Conservation (phyloP, 2,797 vertebrate species). For the Schizopygopsis malacanthus region DNA sequence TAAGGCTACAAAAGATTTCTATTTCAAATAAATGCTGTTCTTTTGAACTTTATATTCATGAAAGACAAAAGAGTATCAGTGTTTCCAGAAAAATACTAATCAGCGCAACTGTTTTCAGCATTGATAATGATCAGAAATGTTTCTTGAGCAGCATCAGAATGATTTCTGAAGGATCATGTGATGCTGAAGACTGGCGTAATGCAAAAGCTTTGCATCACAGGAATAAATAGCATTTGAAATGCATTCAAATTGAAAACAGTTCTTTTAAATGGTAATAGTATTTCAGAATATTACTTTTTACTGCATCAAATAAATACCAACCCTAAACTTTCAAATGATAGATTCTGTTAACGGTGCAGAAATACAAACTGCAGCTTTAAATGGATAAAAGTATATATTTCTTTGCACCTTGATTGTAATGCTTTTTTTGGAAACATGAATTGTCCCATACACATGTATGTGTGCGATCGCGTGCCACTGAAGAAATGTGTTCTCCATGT, state of each 20-base stretch:
- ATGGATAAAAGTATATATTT: not conserved
- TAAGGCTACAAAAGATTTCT: not conserved
- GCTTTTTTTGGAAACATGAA: not conserved
- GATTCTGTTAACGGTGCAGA: not conserved
- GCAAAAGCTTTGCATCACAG: not conserved
- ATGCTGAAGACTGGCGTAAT: not conserved
- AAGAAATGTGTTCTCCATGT: not conserved
- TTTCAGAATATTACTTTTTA: not conserved
- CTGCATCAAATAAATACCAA: not conserved
- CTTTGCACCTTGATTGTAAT: not conserved
- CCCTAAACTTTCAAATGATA: not conserved
- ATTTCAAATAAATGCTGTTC: not conserved
- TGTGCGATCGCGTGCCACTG: not conserved
- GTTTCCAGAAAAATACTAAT: not conserved
- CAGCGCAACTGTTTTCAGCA: not conserved
- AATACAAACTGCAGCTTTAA: not conserved
- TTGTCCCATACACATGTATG: not conserved
- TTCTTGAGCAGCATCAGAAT: not conserved
- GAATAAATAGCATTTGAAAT: not conserved
- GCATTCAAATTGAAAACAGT: not conserved
- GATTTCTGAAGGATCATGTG: not conserved
- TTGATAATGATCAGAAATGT: not conserved
- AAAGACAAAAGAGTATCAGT: not conserved
- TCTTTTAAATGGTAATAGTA: not conserved
- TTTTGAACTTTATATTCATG: not conserved